A percentile compares a stretch with the other conserved stretches of the same genome.
These are phyloP conservation scores for Corythoichthys haematopterus DNA, from an alignment of 2,113 vertebrate species.

Conservation along the genomic window DNA sequence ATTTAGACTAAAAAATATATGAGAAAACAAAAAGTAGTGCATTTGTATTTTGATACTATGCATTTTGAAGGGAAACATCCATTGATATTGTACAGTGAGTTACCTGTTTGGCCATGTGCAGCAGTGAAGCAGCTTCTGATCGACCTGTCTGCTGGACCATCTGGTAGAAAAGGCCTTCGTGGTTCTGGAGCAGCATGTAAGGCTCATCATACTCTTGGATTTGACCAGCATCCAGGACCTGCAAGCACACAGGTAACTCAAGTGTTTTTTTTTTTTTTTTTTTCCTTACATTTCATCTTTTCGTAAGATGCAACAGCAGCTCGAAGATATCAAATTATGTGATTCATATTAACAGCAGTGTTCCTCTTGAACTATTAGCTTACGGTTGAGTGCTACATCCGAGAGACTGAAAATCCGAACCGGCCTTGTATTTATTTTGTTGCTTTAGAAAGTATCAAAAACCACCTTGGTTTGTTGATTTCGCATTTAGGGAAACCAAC, in stretches of 20 bases:
- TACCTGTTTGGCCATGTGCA: slow-evolving; percentile 85
- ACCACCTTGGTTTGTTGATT: too few species aligned
- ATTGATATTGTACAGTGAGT: slow-evolving; percentile 19
- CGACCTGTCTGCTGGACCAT: slow-evolving; percentile 90
- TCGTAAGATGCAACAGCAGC: slow-evolving; percentile 43
- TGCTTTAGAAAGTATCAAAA: background rate
- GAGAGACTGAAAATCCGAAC: slow-evolving; percentile 60
- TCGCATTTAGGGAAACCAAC: too few species aligned
- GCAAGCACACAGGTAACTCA: slow-evolving; percentile 61
- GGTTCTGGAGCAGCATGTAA: slow-evolving; percentile 85
- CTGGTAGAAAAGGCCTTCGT: slow-evolving; percentile 83
- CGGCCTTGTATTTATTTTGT: slow-evolving; percentile 53
- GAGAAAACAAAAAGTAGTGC: too few species aligned
- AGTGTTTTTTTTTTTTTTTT: background rate
- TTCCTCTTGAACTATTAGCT: slow-evolving; percentile 42
- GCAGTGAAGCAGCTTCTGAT: slow-evolving; percentile 79
- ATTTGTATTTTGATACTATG: background rate
- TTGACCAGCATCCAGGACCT: slow-evolving; percentile 88
- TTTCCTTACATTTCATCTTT: background rate
- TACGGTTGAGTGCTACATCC: slow-evolving; percentile 60
- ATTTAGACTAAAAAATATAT: too few species aligned
- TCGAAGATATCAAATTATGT: slow-evolving; percentile 58
- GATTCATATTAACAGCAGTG: slow-evolving; percentile 58
- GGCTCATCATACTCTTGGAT: slow-evolving; percentile 87
- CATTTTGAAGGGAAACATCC: background rate